A percentile compares a stretch with the other conserved stretches of the same genome.
phyloP scores from a whole-genome alignment of 2,797 vertebrate species.

The Pteropus rufus region DNA sequence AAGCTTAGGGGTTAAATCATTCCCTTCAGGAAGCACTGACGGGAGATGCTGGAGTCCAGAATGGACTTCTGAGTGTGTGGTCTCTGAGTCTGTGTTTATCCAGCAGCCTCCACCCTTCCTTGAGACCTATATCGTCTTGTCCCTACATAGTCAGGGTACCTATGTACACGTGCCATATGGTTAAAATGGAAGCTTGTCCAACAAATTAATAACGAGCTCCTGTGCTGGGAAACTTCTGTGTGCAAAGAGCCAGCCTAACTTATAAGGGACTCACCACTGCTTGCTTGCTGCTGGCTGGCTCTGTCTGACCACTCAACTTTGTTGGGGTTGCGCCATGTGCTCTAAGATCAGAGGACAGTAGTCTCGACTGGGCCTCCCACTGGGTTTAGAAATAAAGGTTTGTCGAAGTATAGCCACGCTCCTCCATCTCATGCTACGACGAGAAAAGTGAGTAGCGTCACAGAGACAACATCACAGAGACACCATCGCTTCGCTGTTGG shows the following conservation, averaged over 20 bases:
- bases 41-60: too few species aligned
- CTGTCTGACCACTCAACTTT: rapidly evolving
- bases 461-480: too few species aligned
- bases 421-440: not conserved
- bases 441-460: too few species aligned
- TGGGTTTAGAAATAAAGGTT: not conserved
- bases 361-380: rapidly evolving
- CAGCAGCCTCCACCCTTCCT: rapidly evolving
- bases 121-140: rapidly evolving
- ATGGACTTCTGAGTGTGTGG: too few species aligned
- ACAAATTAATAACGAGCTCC: not conserved
- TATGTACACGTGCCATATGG: rapidly evolving
- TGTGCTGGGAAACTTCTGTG: too few species aligned
- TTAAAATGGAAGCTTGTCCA: not conserved
- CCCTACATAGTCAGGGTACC: rapidly evolving
- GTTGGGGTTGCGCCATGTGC: rapidly evolving
- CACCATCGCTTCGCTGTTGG: rapidly evolving
- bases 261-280: rapidly evolving
- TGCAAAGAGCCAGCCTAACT: rapidly evolving
- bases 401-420: not conserved
- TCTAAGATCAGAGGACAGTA: not conserved
- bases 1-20: not conserved
- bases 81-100: rapidly evolving
- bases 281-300: rapidly evolving
- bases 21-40: not conserved